Conservation (phyloP, 2,888 invertebrate genomes). For the Proisotoma minuta region DNA sequence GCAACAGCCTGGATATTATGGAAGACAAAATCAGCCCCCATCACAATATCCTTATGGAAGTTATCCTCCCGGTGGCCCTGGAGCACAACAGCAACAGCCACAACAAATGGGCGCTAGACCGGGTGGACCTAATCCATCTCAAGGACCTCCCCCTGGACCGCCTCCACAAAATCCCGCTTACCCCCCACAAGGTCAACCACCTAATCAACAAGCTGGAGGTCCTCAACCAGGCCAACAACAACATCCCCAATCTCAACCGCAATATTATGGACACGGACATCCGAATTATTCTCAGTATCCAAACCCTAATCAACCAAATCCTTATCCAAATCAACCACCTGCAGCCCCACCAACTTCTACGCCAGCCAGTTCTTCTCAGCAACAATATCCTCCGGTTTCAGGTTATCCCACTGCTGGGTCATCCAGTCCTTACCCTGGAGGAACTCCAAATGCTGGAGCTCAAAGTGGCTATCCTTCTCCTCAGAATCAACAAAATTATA, state of each 20-base stretch:
- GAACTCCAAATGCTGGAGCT: slow-evolving; percentile 24
- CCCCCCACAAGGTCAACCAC: slow-evolving; percentile 25
- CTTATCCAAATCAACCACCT: slow-evolving; percentile 31
- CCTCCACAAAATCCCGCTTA: slow-evolving; percentile 48
- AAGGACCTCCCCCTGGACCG: slow-evolving; percentile 48
- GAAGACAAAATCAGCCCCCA: slow-evolving; percentile 33
- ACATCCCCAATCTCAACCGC: slow-evolving; percentile 28
- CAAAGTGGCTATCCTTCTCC: slow-evolving; percentile 51
- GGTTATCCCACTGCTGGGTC: slow-evolving; percentile 42
- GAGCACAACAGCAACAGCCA: slow-evolving; percentile 52
- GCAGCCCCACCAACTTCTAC: slow-evolving; percentile 27
- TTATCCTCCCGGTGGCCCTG: slow-evolving; percentile 33
- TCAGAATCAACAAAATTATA: slow-evolving; percentile 58
- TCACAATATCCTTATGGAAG: slow-evolving; percentile 39
- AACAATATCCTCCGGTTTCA: slow-evolving; percentile 40
- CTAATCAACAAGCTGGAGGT: slow-evolving; percentile 51
- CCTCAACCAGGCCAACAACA: slow-evolving; percentile 62
- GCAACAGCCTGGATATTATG: slow-evolving; percentile 41
- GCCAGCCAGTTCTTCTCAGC: slow-evolving; percentile 34
- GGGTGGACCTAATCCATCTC: slow-evolving; percentile 48
- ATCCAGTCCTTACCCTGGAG: slow-evolving; percentile 36
- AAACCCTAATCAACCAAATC: slow-evolving; percentile 41
- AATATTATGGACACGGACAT: slow-evolving; percentile 41
- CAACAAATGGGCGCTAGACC: slow-evolving; percentile 48
- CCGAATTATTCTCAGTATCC: slow-evolving; percentile 42